Evolutionary conservation across 2,797 vertebrate genomes (phyloP), one percentile per base, ranked within the genome.

Genomic region (Fratercula arctica): DNA sequence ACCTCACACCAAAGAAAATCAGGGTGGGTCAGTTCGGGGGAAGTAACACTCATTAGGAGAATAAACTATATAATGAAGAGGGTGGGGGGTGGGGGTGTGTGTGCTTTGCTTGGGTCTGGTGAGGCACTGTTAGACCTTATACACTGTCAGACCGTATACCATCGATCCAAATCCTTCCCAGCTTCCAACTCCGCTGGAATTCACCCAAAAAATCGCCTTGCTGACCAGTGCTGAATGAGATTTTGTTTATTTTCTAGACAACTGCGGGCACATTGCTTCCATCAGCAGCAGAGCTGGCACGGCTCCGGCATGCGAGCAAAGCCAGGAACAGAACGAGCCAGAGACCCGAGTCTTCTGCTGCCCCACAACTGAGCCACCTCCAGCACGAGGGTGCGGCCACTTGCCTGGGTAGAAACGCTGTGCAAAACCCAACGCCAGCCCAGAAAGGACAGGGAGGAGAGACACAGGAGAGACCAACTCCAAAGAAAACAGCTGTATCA

Each of bases 251-350:
- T 91, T 93, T 86, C 73, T 46, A 77, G 59, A 73, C 77, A 76
- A 21, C 76, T 56, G 18, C 4, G 2, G 92, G 92, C 90, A 72
- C 91, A 13, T 23, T 37, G 89, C 93, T 89, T 31, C 75, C 80
- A 66, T 6, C 95, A 76, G 89, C 87, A 85, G 53, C 72, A n/a
- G 91, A 56, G 87, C 89, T 93, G 95, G 93, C 93, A 69, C 64
- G 2, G 74, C 16, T 8, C 81, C 57, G 89, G 41, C 66, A 4
- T 16, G 50, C 1, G 51, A 57, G 87, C 79, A 60, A 51, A 87
- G 85, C 89, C 95, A 89, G 87, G 66, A 61, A 20, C 35, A 57
- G 13, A 89, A 59, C 0, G 31, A 89, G 78, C 75, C 80, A 69
- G 78, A 74, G 54, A 46, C 14, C 39, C 9, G 10, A 23, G 76